Percentiles rank a stretch among this genome's conserved stretches.
Conservation (phyloP, 2,797 vertebrate genomes). For the Melanogrammus aeglefinus region DNA sequence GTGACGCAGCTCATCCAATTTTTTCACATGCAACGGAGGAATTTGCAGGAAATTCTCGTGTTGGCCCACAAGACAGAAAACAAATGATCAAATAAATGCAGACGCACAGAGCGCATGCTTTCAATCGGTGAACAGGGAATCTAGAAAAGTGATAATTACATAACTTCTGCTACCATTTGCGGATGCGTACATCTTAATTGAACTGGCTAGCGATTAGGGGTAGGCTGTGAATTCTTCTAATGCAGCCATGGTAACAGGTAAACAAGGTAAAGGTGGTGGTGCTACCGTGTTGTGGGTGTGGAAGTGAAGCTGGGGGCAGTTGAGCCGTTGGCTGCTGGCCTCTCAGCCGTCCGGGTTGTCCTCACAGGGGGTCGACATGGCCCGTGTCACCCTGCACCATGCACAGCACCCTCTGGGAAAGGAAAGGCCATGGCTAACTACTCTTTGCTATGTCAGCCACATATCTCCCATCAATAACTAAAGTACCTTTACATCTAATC, state of each 20-base stretch:
- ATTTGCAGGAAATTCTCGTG: too few species aligned
- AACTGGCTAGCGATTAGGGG: neutral
- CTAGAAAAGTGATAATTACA: too few species aligned
- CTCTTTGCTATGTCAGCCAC: too few species aligned
- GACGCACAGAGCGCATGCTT: too few species aligned
- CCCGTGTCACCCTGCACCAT: constrained; percentile 75
- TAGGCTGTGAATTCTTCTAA: neutral
- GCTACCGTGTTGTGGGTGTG: constrained; percentile 76
- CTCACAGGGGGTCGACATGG: constrained; percentile 83
- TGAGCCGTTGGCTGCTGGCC: constrained; percentile 86
- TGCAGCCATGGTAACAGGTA: neutral
- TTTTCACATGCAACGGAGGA: neutral
- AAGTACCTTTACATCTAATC: too few species aligned
- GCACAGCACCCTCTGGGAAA: constrained; percentile 84
- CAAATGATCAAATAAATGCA: neutral
- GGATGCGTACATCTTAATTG: too few species aligned
- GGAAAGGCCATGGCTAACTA: constrained; percentile 82
- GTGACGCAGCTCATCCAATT: too few species aligned
- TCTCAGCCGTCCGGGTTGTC: constrained; percentile 74
- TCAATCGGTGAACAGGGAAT: too few species aligned
- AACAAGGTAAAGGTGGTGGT: neutral
- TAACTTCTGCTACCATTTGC: too few species aligned
- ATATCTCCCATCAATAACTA: too few species aligned
- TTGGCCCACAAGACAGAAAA: too few species aligned
- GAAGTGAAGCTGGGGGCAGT: constrained; percentile 87